Evolutionary conservation across 2,888 invertebrate genomes (phyloP).

Genomic region (Catocala sponsa): DNA sequence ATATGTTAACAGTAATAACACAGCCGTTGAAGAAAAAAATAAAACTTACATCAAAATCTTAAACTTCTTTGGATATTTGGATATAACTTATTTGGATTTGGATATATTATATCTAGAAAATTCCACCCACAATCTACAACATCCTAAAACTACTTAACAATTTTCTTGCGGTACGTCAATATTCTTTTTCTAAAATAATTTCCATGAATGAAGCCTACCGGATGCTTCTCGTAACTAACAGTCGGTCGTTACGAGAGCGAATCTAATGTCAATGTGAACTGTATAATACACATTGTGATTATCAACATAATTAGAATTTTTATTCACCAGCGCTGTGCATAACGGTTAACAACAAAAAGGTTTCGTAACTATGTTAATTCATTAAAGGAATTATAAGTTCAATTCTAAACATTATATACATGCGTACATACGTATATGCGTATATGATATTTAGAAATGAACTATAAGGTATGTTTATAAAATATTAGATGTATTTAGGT

Average conservation of each 20-base stretch:
- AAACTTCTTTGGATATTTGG: no score
- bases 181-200: constrained; percentile 55
- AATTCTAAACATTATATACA: neutral
- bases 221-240: constrained; percentile 70
- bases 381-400: neutral
- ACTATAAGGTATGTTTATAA: no score
- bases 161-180: constrained; percentile 48
- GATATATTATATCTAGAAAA: no score
- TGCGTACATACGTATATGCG: neutral
- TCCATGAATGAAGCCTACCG: constrained; percentile 58
- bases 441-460: neutral
- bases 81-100: no score
- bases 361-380: constrained; percentile 28
- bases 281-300: constrained; percentile 53
- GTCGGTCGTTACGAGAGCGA: constrained; percentile 57
- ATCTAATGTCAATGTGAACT: constrained; percentile 66
- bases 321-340: constrained; percentile 35
- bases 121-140: no score
- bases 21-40: no score
- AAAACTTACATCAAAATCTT: no score
- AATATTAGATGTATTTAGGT: no score
- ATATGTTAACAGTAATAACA: no score
- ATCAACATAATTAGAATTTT: constrained; percentile 52
- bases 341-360: constrained; percentile 45
- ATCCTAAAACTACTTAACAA: constrained; percentile 3